Conservation (phyloP, 2,888 invertebrate genomes). For the Platycnemis pennipes region DNA sequence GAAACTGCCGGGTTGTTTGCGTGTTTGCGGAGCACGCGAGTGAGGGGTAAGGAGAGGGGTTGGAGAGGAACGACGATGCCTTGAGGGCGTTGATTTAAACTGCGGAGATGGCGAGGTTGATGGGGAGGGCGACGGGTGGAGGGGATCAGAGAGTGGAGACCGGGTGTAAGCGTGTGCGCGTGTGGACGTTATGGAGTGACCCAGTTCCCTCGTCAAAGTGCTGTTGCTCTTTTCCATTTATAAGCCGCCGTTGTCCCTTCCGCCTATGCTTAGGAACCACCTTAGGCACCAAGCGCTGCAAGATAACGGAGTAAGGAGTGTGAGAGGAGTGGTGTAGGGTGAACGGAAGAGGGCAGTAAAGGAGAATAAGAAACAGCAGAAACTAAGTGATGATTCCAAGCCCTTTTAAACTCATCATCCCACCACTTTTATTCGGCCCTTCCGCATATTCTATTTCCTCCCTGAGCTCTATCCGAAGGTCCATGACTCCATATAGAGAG, state of each 20-base stretch:
- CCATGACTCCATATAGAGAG: neutral
- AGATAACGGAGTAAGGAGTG: neutral
- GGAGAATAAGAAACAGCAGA: neutral
- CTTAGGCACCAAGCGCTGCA: neutral
- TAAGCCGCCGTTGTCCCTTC: neutral
- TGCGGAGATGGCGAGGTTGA: neutral
- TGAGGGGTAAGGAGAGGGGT: neutral
- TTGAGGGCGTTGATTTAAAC: constrained; percentile 26
- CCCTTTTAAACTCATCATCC: neutral
- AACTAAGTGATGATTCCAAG: neutral
- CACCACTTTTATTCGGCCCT: neutral
- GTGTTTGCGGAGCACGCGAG: neutral
- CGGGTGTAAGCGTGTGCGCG: neutral
- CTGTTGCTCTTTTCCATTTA: constrained; percentile 7
- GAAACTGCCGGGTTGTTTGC: neutral
- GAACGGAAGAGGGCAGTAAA: neutral
- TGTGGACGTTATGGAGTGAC: neutral
- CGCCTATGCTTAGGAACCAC: neutral
- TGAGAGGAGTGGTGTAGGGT: neutral
- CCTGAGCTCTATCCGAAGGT: neutral
- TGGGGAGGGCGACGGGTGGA: neutral
- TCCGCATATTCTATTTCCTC: neutral
- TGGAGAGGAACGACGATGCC: neutral
- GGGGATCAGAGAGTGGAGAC: neutral
- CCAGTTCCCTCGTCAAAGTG: constrained; percentile 47